Evolutionary conservation across 2,113 vertebrate genomes (phyloP).

Genomic region (Mirounga angustirostris): DNA sequence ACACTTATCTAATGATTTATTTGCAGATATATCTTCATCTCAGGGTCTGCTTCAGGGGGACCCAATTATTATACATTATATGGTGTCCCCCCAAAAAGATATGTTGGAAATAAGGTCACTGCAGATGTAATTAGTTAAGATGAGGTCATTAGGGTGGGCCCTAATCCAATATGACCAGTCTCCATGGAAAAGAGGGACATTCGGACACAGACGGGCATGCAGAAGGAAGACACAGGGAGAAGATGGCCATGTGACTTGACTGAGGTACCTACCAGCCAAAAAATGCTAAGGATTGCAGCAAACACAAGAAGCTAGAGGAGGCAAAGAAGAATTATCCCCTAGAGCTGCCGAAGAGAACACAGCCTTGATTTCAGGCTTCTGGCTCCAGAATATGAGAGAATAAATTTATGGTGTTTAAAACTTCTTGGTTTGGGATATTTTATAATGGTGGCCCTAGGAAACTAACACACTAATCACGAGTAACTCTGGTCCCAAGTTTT

Average conservation of each 20-base stretch:
- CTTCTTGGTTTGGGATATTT: background rate
- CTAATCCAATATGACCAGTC: background rate
- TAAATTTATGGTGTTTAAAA: conserved; percentile 17
- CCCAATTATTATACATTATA: background rate
- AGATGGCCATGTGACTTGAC: background rate
- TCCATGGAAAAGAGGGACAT: background rate
- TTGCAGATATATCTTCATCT: background rate
- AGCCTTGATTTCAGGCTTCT: conserved; percentile 17
- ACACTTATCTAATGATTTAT: background rate
- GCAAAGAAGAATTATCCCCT: background rate
- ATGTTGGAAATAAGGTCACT: conserved; percentile 23
- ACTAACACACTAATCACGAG: background rate
- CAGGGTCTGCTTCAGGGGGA: background rate
- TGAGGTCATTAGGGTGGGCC: background rate
- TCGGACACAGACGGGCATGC: background rate
- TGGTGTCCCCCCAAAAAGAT: background rate
- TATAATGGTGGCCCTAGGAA: background rate
- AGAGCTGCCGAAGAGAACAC: background rate
- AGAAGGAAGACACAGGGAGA: background rate
- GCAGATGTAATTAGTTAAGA: conserved; percentile 23
- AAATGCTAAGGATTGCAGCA: background rate
- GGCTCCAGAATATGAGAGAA: background rate
- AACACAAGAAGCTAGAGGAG: background rate
- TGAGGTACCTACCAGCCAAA: background rate
- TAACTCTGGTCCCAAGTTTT: background rate